A percentile compares a stretch with the other conserved stretches of the same genome.
phyloP scores from a whole-genome alignment of 2,888 invertebrate species.

The Cosmorhoe ocellata region DNA sequence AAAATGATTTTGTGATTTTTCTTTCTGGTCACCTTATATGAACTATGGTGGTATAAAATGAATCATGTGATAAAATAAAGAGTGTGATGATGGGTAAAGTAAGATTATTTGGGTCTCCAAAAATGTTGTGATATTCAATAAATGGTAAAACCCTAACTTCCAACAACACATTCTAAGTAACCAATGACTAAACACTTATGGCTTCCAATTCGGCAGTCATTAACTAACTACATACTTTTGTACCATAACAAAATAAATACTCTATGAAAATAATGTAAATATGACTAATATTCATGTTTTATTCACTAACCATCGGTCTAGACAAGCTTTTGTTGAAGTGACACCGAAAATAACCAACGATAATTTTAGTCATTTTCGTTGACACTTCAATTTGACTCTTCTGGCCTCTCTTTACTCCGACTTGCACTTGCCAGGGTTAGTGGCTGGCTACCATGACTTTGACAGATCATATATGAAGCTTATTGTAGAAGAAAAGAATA shows the following conservation, averaged over 20 bases:
- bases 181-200: background rate
- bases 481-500: too few species aligned
- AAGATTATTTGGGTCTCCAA: too few species aligned
- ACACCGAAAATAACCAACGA: background rate
- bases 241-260: slow-evolving; percentile 35
- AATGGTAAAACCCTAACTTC: too few species aligned
- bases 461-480: too few species aligned
- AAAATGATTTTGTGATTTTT: too few species aligned
- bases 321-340: background rate
- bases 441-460: too few species aligned
- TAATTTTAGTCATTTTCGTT: background rate
- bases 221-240: slow-evolving; percentile 28
- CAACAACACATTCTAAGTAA: background rate
- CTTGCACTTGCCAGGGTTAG: background rate
- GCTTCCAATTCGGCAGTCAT: slow-evolving; percentile 19
- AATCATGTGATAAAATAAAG: too few species aligned
- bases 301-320: slow-evolving; percentile 21
- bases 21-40: too few species aligned
- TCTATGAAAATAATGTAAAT: slow-evolving; percentile 24
- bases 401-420: background rate
- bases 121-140: too few species aligned
- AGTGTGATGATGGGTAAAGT: too few species aligned
- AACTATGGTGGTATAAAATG: too few species aligned
- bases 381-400: background rate
- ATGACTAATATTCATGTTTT: slow-evolving; percentile 37